Evolutionary conservation across 2,888 invertebrate species (phyloP).

Genomic region (Drosophila prostipennis): DNA sequence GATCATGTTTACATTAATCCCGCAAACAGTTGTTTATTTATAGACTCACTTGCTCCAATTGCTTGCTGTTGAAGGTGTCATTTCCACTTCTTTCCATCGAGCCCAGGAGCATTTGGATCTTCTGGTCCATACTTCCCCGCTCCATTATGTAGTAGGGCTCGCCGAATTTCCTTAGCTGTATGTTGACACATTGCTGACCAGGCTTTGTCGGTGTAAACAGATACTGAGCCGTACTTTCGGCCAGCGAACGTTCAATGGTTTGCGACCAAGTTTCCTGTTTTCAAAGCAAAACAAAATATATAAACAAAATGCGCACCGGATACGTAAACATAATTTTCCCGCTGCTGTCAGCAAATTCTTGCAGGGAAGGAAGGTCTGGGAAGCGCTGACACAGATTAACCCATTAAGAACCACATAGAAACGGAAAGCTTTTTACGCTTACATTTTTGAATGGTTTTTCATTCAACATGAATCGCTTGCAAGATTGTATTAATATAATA

Average conservation of each 20-base stretch:
- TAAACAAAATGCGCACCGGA: conserved; percentile 32
- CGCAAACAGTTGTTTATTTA: not conserved
- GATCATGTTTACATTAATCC: not conserved
- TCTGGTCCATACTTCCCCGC: conserved; percentile 88
- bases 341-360: conserved; percentile 44
- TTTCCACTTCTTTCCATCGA: conserved; percentile 60
- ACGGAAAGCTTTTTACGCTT: not conserved
- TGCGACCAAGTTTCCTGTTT: conserved; percentile 89
- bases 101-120: conserved; percentile 82
- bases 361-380: conserved; percentile 32
- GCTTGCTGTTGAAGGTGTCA: conserved; percentile 69
- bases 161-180: conserved; percentile 87
- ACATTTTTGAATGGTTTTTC: too few relatives aligned
- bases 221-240: conserved; percentile 89
- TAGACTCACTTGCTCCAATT: conserved; percentile 73
- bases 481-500: too few relatives aligned
- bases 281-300: conserved; percentile 12
- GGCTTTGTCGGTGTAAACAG: conserved; percentile 86
- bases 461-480: too few relatives aligned
- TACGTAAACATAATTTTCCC: conserved; percentile 26
- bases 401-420: conserved; percentile 1
- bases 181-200: conserved; percentile 66
- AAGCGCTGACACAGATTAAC: conserved; percentile 37
- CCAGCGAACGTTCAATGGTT: conserved; percentile 88
- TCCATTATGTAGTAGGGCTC: conserved; percentile 89